These are phyloP conservation scores for Charina bottae DNA, from an alignment of 2,113 vertebrate genomes.

Conservation along the genomic window DNA sequence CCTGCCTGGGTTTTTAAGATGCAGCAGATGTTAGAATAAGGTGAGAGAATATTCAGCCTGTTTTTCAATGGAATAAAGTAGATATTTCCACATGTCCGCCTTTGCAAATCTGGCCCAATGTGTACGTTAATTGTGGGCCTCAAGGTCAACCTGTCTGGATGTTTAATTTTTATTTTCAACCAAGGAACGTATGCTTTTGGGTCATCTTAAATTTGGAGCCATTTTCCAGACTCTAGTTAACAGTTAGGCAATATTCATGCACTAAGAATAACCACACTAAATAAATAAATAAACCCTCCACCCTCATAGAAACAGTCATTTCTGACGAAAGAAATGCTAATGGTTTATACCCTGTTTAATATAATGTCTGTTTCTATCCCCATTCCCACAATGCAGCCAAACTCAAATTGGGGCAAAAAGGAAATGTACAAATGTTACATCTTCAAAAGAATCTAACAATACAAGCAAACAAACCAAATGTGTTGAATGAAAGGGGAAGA, in stretches of 20 bases:
- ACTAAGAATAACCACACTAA: neutral
- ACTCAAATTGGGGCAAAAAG: neutral
- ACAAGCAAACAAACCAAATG: neutral
- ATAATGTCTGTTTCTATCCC: neutral
- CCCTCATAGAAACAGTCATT: neutral
- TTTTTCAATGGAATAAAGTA: neutral
- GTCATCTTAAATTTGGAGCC: neutral
- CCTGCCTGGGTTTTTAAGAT: constrained; percentile 6
- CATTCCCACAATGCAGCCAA: neutral
- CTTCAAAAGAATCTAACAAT: neutral
- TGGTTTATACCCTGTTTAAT: neutral
- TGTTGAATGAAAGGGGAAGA: neutral
- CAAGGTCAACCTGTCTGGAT: neutral
- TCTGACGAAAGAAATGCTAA: neutral
- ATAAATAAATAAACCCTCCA: neutral
- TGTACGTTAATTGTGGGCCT: neutral
- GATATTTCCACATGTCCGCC: neutral
- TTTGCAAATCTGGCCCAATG: neutral
- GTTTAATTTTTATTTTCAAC: neutral
- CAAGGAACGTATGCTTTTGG: neutral
- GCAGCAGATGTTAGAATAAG: neutral
- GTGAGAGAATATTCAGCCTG: neutral
- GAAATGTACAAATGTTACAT: neutral
- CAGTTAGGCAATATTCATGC: neutral
- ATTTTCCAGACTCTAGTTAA: neutral